Evolutionary conservation across 2,797 vertebrate genomes (phyloP), one percentile per base, ranked within the genome.

Genomic region (Anguilla megastoma): DNA sequence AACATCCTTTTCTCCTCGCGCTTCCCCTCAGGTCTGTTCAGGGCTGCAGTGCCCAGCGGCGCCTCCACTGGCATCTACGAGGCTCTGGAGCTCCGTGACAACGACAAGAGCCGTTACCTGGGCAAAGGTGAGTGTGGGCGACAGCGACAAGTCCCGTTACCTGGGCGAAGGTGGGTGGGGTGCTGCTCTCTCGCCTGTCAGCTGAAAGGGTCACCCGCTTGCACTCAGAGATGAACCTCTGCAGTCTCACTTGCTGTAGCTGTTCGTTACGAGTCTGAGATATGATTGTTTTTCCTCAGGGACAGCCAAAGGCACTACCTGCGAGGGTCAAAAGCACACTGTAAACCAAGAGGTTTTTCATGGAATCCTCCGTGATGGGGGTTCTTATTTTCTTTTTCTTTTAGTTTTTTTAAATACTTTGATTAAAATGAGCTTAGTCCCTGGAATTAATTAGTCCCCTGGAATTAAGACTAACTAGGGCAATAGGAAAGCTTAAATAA

Each of bases 1-100:
- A 84, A 56, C 48, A 5, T 14, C 48, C 21, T 58, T 79, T 7
- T 69, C 1, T 16, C 91, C 87, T 58, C 90, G 12, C 92, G 58
- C 92, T 56, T 93, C 79, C 5, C 1, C 88, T n/a, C 88, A 97
- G 99, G 99, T 95, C 96, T 98, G 45, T 99, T 99, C 95, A 97
- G 99, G 95, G 98, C 99, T 24, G 98, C 98, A n/a, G 99, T 99
- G 87, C 99, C 99, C 93, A 99, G 98, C 0, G 99, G 99, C 5
- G 99, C 99, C 84, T 99, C 98, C 36, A 99, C 99, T 12, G 99
- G 99, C 3, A 98, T 99, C 95, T 99, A 99, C 1, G 99, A 99
- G 93, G 98, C 99, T 85, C 96, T 99, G 86, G 99, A 99, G 91
- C 98, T 99, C 69, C 97, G 98, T 56, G 99, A 99, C 96, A 98